These are phyloP conservation scores for Xenopus petersii DNA, from an alignment of 2,797 vertebrate species.

Conservation along the genomic window DNA sequence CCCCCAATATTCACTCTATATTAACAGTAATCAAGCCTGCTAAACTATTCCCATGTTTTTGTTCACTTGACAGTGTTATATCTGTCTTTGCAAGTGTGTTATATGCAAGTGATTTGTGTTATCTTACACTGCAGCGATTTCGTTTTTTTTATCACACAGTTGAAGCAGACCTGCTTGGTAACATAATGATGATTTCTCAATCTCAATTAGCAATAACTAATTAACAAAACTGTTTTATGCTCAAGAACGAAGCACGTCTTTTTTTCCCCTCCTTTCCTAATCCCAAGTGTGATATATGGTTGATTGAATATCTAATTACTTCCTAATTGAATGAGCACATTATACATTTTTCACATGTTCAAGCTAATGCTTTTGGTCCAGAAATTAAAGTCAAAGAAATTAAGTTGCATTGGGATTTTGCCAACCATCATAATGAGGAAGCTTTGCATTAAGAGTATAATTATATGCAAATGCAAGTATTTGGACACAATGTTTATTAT, in stretches of 20 bases:
- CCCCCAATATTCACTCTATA: too few relatives aligned
- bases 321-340: constrained; percentile 70
- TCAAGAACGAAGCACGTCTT: constrained; percentile 59
- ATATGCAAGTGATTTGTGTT: constrained; percentile 5
- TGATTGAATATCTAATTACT: constrained; percentile 74
- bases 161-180: constrained; percentile 54
- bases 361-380: constrained; percentile 64
- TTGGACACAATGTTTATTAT: constrained; percentile 54
- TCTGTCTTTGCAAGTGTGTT: too few relatives aligned
- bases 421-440: constrained; percentile 58
- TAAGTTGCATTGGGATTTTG: constrained; percentile 64
- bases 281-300: constrained; percentile 65
- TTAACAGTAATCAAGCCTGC: too few relatives aligned
- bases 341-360: constrained; percentile 69
- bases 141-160: constrained; percentile 17
- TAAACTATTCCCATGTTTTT: too few relatives aligned
- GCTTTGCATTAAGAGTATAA: constrained; percentile 58
- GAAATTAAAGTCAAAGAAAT: constrained; percentile 69
- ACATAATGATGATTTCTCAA: constrained; percentile 61
- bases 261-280: constrained; percentile 56
- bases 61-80: too few relatives aligned
- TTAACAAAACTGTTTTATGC: constrained; percentile 66
- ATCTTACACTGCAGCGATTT: constrained; percentile 15
- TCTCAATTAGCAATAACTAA: constrained; percentile 70
- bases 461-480: constrained; percentile 54